Evolutionary conservation across 2,888 invertebrate genomes (phyloP).

Genomic region (Digitonthophagus gazella): DNA sequence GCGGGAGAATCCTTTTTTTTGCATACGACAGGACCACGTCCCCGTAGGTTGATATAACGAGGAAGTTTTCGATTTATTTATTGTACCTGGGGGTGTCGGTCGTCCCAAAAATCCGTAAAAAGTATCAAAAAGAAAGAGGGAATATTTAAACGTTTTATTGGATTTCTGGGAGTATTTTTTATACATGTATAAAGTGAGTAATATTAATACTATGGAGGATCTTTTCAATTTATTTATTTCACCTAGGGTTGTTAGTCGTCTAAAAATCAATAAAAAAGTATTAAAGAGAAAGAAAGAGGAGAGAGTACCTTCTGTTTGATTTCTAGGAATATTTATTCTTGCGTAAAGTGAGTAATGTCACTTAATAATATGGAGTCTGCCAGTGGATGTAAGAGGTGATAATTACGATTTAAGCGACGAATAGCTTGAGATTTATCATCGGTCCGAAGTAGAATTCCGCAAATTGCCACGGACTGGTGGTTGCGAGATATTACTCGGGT

Average conservation of each 20-base stretch:
- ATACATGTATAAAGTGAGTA: conserved; percentile 6
- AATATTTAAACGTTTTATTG: not conserved
- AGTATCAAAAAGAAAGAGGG: not conserved
- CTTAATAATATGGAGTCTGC: conserved; percentile 6
- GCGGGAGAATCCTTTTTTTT: conserved; percentile 27
- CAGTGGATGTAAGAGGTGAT: conserved; percentile 1
- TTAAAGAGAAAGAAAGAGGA: not conserved
- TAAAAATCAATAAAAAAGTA: not conserved
- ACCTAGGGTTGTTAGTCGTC: no score
- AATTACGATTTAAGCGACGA: conserved; percentile 9
- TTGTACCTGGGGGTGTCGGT: no score
- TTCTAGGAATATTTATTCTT: conserved; percentile 6
- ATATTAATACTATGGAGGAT: conserved; percentile 9
- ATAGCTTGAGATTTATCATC: conserved; percentile 11
- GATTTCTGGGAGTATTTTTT: conserved; percentile 7
- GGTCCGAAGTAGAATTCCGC: not conserved
- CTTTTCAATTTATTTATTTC: conserved; percentile 7
- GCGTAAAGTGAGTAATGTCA: conserved; percentile 13
- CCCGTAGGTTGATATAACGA: conserved; percentile 8
- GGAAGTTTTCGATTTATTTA: conserved; percentile 14
- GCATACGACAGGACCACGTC: not conserved
- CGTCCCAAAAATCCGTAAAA: not conserved
- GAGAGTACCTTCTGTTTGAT: not conserved
- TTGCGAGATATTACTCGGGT: not conserved
- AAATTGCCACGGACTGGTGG: conserved; percentile 1